Evolutionary conservation across 2,113 vertebrate species (phyloP), one percentile per base, ranked within the genome.

Genomic region (Etheostoma cragini): DNA sequence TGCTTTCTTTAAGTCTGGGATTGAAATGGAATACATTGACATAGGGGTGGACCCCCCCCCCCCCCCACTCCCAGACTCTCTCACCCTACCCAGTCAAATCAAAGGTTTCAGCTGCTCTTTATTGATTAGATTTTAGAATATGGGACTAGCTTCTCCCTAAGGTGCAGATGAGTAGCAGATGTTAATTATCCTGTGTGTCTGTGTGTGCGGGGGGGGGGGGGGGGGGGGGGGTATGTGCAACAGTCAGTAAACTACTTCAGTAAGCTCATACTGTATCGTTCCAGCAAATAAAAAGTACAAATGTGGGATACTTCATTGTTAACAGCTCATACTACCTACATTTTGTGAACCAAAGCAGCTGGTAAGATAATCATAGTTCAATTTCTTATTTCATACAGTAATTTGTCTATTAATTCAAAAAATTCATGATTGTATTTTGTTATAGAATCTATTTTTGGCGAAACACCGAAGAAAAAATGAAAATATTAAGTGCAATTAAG

Each of bases 41-140:
- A 90, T 70, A 62, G 90, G 86, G 93, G 93, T 68, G 89, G 82
- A 76, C 58, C 79, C 71, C 72, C 33, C 46, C 76, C 68, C 64
- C 1, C 58, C 77, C 71, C 70, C 33, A 46, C 76, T 68, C 64
- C 24, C 64, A 66, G 79, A 81, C 47, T 75, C 87, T 15, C 83
- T 78, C 82, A 64, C 84, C 87, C 80, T 58, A 81, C 86, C 81
- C 93, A 91, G 89, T 88, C 88, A 93, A 93, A 94, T 92, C 93
- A 94, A 90, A 91, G 89, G 88, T 91, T 93, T 94, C 89, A 93
- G 91, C 90, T 92, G 93, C 89, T 91, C 87, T 93, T 88, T 91
- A 95, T 94, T 94, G 94, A 94, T 94, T 94, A 86, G 87, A 90
- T 89, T 94, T 92, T 90, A 88, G 90, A 94, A 91, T 94, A 90